Conservation (phyloP, 2,797 vertebrate species). For the Poliocrania exsul region DNA sequence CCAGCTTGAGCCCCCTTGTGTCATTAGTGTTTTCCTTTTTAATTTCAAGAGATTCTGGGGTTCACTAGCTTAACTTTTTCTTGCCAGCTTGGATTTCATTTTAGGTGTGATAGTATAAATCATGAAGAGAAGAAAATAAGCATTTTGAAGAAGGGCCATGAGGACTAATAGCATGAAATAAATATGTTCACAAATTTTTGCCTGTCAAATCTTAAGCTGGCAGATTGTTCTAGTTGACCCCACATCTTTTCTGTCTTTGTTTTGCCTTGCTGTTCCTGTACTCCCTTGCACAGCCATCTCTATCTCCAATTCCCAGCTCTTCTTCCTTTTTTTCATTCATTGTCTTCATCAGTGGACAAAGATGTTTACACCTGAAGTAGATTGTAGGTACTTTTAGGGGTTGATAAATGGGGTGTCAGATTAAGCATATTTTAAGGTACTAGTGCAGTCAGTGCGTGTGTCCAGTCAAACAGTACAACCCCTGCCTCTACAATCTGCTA, state of each 20-base stretch:
- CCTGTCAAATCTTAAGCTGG: slow-evolving; percentile 63
- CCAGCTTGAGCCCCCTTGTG: slow-evolving; percentile 76
- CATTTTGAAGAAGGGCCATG: background rate
- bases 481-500: slow-evolving; percentile 83
- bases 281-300: background rate
- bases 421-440: slow-evolving; percentile 2
- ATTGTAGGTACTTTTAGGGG: slow-evolving; percentile 78
- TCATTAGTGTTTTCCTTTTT: slow-evolving; percentile 52
- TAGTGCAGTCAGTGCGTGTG: slow-evolving; percentile 45
- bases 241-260: slow-evolving; percentile 43
- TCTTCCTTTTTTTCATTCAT: slow-evolving; percentile 28
- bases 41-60: slow-evolving; percentile 57
- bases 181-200: slow-evolving; percentile 2
- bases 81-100: slow-evolving; percentile 68
- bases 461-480: slow-evolving; percentile 63
- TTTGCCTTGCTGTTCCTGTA: slow-evolving; percentile 3
- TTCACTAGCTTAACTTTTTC: slow-evolving; percentile 72
- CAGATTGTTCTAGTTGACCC: slow-evolving; percentile 71
- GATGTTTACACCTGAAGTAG: slow-evolving; percentile 84
- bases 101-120: slow-evolving; percentile 31
- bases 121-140: slow-evolving; percentile 26
- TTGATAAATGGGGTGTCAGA: slow-evolving; percentile 52
- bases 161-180: slow-evolving; percentile 11
- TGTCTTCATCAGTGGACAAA: slow-evolving; percentile 74
- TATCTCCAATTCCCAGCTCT: background rate